Evolutionary conservation across 2,113 vertebrate species (phyloP).

Genomic region (Brienomyrus longianalis): DNA sequence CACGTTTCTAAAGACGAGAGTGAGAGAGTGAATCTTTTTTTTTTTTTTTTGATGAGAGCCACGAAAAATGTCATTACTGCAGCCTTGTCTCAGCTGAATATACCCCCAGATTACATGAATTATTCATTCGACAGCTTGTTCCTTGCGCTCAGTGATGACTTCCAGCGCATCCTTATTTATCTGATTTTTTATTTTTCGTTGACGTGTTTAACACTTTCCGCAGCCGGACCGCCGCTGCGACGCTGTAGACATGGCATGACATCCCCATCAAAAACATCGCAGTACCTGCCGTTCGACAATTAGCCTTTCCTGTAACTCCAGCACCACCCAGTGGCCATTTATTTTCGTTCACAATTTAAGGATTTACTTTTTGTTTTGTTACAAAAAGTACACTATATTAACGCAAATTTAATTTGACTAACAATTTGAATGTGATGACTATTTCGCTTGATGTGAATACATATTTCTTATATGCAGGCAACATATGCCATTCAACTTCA

Average conservation of each 20-base stretch:
- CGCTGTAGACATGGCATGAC: background rate
- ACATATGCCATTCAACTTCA: background rate
- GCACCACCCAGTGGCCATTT: background rate
- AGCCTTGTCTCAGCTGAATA: background rate
- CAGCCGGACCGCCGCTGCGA: background rate
- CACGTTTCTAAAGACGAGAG: background rate
- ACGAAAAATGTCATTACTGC: background rate
- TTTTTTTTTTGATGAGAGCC: background rate
- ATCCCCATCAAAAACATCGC: background rate
- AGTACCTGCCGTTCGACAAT: background rate
- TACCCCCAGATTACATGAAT: conserved; percentile 7
- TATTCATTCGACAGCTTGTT: background rate
- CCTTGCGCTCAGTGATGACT: background rate
- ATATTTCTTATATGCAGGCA: background rate
- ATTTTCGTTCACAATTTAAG: background rate
- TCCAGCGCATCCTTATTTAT: background rate
- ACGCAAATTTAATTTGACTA: background rate
- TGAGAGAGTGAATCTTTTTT: background rate
- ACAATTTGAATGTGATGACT: background rate
- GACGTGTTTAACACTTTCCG: background rate
- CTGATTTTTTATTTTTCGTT: conserved; percentile 1
- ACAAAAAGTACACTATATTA: background rate
- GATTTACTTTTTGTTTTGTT: background rate
- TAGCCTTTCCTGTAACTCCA: background rate
- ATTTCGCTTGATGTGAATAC: background rate